These are phyloP conservation scores for Neopipo cinnamomea DNA, from an alignment of 2,113 vertebrate genomes.

Conservation along the genomic window DNA sequence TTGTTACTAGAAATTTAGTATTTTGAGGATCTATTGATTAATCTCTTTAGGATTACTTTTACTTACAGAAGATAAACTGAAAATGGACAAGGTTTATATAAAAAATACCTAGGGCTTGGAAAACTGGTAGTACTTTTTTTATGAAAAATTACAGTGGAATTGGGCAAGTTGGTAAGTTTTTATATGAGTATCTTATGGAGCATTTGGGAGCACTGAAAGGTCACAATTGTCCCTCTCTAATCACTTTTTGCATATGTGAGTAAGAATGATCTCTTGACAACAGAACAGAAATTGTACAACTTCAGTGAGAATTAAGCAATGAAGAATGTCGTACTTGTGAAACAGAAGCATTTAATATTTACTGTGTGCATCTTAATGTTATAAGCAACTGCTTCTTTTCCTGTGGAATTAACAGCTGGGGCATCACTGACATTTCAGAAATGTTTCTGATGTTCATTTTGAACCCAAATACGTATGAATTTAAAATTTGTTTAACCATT, in stretches of 20 bases:
- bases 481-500: background rate
- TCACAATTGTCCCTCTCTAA: background rate
- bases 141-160: background rate
- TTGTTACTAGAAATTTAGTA: background rate
- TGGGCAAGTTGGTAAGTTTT: background rate
- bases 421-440: background rate
- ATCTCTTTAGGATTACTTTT: background rate
- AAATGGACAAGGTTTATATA: background rate
- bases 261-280: background rate
- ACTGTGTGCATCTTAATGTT: background rate
- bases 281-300: background rate
- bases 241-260: fast-evolving
- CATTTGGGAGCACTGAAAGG: background rate
- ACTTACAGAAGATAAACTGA: background rate
- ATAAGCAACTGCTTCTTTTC: background rate
- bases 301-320: background rate
- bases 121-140: background rate
- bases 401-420: background rate
- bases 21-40: background rate
- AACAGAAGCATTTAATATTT: background rate
- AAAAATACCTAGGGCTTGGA: background rate
- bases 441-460: background rate
- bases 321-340: background rate
- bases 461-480: background rate
- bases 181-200: background rate